Evolutionary conservation across 2,888 invertebrate genomes (phyloP).

Genomic region (Ichneumoninae sp.): DNA sequence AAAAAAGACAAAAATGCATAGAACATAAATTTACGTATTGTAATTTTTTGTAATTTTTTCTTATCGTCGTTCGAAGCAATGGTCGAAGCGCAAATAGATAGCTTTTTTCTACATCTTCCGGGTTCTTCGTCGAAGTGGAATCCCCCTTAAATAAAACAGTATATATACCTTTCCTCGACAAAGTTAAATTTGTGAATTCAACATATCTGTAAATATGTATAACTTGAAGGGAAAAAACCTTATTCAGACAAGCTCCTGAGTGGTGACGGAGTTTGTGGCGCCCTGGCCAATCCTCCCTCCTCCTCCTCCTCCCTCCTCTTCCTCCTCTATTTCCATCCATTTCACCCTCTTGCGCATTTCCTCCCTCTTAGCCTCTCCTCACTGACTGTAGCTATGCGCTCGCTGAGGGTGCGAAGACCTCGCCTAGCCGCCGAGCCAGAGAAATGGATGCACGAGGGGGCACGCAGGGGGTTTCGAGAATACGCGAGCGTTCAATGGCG

Average conservation of each 20-base stretch:
- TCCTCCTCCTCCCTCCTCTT: neutral
- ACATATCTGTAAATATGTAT: neutral
- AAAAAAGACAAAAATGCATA: too few relatives aligned
- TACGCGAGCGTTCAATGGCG: conserved; percentile 56
- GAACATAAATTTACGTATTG: too few relatives aligned
- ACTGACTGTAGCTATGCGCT: neutral
- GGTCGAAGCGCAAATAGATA: too few relatives aligned
- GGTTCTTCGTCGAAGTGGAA: too few relatives aligned
- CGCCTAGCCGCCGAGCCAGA: conserved; percentile 10
- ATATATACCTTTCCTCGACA: too few relatives aligned
- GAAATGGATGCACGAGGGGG: conserved; percentile 47
- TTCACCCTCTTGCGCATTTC: conserved; percentile 17
- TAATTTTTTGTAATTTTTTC: too few relatives aligned
- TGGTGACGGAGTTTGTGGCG: neutral
- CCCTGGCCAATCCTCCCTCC: conserved; percentile 4
- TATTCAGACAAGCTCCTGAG: neutral
- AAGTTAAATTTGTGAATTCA: too few relatives aligned
- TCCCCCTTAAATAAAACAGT: too few relatives aligned
- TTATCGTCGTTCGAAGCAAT: too few relatives aligned
- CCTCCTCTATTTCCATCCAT: neutral
- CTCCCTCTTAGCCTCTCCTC: neutral
- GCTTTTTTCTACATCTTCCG: too few relatives aligned
- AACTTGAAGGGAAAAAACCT: neutral
- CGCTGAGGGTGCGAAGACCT: conserved; percentile 37
- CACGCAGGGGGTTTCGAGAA: conserved; percentile 18